Conservation (phyloP, 2,888 invertebrate species). For the Lepidocyrtinus sp. region DNA sequence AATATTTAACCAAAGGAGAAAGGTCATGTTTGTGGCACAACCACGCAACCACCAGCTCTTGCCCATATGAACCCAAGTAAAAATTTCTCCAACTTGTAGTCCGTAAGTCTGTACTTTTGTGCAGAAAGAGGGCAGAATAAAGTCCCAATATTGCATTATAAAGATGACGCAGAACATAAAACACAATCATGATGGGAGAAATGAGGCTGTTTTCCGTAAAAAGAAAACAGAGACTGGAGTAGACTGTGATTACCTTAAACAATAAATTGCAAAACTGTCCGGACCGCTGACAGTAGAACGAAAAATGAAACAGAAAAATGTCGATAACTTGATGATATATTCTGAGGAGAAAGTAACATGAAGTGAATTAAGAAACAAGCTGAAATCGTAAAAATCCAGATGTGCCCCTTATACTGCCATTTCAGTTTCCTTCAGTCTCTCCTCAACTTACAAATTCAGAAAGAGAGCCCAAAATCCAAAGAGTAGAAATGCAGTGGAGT, state of each 20-base stretch:
- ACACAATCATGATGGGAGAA: not conserved
- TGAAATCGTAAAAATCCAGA: conserved; percentile 48
- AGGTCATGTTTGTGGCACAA: too few relatives aligned
- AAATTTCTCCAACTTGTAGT: too few relatives aligned
- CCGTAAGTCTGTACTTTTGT: too few relatives aligned
- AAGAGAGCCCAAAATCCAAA: too few relatives aligned
- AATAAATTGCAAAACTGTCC: conserved; percentile 51
- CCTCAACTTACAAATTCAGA: not conserved
- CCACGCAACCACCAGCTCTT: too few relatives aligned
- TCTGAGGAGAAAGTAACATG: conserved; percentile 9
- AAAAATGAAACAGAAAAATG: conserved; percentile 9
- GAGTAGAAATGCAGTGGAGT: too few relatives aligned
- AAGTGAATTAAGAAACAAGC: conserved; percentile 48
- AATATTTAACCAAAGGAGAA: too few relatives aligned
- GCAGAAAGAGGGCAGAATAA: too few relatives aligned
- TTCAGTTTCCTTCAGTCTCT: not conserved
- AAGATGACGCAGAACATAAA: conserved; percentile 13
- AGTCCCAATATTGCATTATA: conserved; percentile 12
- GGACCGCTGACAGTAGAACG: conserved; percentile 12
- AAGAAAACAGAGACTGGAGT: conserved; percentile 16
- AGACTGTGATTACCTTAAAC: conserved; percentile 38
- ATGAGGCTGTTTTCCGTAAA: not conserved
- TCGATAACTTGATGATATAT: not conserved
- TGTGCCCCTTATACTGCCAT: conserved; percentile 37
- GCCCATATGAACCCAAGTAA: too few relatives aligned